Percentiles rank a stretch among this genome's conserved stretches.
These are phyloP conservation scores for Gymnoscopelus braueri DNA, from an alignment of 2,797 vertebrate species.

Conservation along the genomic window DNA sequence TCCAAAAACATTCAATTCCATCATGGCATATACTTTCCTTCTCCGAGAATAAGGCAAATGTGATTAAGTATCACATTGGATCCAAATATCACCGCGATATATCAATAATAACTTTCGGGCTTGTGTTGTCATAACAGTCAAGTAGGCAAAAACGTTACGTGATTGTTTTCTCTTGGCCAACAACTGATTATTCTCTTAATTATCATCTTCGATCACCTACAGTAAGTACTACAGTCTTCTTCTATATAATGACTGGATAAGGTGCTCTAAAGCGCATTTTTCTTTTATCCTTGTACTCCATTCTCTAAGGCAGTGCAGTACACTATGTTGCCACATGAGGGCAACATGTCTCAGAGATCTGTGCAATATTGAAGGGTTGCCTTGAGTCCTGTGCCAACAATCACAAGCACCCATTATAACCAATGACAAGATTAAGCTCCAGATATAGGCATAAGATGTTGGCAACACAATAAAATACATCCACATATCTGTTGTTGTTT, in stretches of 20 bases:
- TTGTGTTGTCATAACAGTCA: slow-evolving; percentile 32
- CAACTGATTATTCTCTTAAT: slow-evolving; percentile 1
- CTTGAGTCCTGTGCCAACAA: slow-evolving; percentile 26
- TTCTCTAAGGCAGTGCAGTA: slow-evolving; percentile 44
- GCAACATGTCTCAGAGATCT: slow-evolving; percentile 39
- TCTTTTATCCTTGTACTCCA: slow-evolving; percentile 18
- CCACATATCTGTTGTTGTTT: slow-evolving; percentile 9
- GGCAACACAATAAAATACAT: slow-evolving; percentile 28
- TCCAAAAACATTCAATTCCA: slow-evolving; percentile 59
- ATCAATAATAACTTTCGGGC: slow-evolving; percentile 44
- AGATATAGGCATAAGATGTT: slow-evolving; percentile 24
- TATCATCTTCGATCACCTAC: slow-evolving; percentile 4
- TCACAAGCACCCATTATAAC: slow-evolving; percentile 3
- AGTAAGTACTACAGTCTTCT: slow-evolving; percentile 11
- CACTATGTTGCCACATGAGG: slow-evolving; percentile 53
- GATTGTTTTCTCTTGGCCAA: slow-evolving; percentile 1
- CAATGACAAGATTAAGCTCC: slow-evolving; percentile 7
- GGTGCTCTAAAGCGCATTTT: slow-evolving; percentile 6
- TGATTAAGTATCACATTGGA: slow-evolving; percentile 28
- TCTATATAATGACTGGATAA: slow-evolving; percentile 5
- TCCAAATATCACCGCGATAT: slow-evolving; percentile 45
- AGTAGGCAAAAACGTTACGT: slow-evolving; percentile 5
- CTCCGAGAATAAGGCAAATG: slow-evolving; percentile 49
- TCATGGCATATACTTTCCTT: slow-evolving; percentile 25
- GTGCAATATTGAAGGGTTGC: slow-evolving; percentile 16